These are phyloP conservation scores for Plebejus anna DNA, from an alignment of 2,888 invertebrate genomes.

Conservation along the genomic window DNA sequence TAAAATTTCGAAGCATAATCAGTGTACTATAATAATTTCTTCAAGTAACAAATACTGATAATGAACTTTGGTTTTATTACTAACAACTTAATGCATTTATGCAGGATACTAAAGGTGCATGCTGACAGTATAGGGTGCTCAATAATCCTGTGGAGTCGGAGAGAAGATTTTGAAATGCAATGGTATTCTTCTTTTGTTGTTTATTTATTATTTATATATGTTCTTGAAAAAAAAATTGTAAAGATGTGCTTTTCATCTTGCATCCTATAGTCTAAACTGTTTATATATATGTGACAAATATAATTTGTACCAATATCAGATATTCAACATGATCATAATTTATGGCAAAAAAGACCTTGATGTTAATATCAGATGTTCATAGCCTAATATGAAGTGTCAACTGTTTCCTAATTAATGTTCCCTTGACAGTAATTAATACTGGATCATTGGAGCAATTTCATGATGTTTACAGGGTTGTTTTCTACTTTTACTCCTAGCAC, in stretches of 20 bases:
- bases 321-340: neutral
- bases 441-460: too few species aligned
- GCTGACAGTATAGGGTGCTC: conserved; percentile 60
- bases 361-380: neutral
- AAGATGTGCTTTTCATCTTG: neutral
- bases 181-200: conserved; percentile 61
- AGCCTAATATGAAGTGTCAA: too few species aligned
- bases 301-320: neutral
- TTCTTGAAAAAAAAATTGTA: neutral
- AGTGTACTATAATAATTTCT: conserved; percentile 1
- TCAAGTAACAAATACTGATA: conserved; percentile 14
- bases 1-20: neutral
- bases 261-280: neutral
- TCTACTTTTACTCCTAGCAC: too few species aligned
- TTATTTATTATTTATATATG: conserved; percentile 31
- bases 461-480: too few species aligned
- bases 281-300: neutral
- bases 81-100: conserved; percentile 69
- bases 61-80: conserved; percentile 47
- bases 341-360: neutral
- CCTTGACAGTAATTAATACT: too few species aligned
- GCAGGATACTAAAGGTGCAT: conserved; percentile 75
- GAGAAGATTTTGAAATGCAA: conserved; percentile 73
- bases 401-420: too few species aligned
- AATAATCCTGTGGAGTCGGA: conserved; percentile 52